phyloP scores from a whole-genome alignment of 2,113 vertebrate genomes.

The Periophthalmus modestus region DNA sequence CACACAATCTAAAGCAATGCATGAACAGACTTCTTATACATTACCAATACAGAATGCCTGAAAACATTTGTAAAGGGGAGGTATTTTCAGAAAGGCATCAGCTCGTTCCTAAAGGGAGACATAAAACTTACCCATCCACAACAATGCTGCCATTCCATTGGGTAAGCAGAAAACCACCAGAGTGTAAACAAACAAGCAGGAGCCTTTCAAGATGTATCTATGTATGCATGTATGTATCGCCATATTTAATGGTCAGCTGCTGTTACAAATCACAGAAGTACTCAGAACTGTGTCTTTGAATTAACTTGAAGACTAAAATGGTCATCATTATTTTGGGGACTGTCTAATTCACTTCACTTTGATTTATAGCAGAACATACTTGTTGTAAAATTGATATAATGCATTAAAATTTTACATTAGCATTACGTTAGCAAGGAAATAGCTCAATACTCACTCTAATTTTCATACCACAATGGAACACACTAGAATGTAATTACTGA shows the following conservation, averaged over 20 bases:
- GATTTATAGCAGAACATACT: no score
- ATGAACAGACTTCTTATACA: not conserved
- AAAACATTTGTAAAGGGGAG: not conserved
- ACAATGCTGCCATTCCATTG: not conserved
- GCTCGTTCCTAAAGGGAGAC: not conserved
- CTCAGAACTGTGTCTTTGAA: no score
- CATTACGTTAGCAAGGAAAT: no score
- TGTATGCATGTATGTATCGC: not conserved
- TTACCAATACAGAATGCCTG: not conserved
- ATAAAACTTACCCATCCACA: not conserved
- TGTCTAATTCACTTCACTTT: no score
- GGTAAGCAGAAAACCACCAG: not conserved
- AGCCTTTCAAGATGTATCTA: not conserved
- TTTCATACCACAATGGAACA: no score
- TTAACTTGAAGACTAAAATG: no score
- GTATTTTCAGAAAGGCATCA: not conserved
- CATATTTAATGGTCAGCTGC: not conserved
- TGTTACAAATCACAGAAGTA: not conserved
- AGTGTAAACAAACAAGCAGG: not conserved
- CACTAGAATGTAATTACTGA: no score
- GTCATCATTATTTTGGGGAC: no score
- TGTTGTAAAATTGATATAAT: no score
- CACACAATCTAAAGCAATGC: not conserved
- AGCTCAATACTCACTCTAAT: no score
- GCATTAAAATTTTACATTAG: no score